Evolutionary conservation across 1,140 invertebrate species (phyloP).

Genomic region (Pteromalus puparum): DNA sequence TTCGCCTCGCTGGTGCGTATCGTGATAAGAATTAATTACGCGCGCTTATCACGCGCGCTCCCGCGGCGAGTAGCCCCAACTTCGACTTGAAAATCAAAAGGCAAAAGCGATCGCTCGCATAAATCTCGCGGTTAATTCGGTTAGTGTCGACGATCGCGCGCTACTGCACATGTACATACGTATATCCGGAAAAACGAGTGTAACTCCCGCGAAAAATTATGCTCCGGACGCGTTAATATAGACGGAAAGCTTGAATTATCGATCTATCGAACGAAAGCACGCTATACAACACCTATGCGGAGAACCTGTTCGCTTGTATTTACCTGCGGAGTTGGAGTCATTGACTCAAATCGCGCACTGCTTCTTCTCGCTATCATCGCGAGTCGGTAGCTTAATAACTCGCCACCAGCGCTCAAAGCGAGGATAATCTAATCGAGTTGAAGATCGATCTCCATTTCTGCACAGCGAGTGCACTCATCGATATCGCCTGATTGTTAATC

Average conservation of each 20-base stretch:
- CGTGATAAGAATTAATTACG: slow-evolving; percentile 51
- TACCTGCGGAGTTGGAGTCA: slow-evolving; percentile 63
- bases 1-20: slow-evolving; percentile 7
- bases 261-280: slow-evolving; percentile 1
- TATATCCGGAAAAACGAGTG: slow-evolving; percentile 61
- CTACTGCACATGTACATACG: neutral
- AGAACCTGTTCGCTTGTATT: slow-evolving; percentile 26
- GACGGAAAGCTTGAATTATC: slow-evolving; percentile 45
- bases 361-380: slow-evolving; percentile 56
- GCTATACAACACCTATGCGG: neutral
- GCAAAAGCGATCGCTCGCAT: slow-evolving; percentile 18
- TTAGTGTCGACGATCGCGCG: slow-evolving; percentile 30
- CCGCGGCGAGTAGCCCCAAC: neutral
- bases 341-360: slow-evolving; percentile 66
- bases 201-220: slow-evolving; percentile 35
- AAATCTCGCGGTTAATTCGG: slow-evolving; percentile 39
- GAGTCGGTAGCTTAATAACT: slow-evolving; percentile 58
- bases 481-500: slow-evolving; percentile 33
- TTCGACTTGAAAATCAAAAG: neutral
- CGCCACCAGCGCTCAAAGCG: slow-evolving; percentile 37
- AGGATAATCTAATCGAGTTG: slow-evolving; percentile 53
- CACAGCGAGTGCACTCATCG: neutral
- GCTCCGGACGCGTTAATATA: slow-evolving; percentile 35
- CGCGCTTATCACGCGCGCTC: neutral
- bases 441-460: slow-evolving; percentile 32